Base-by-base conservation (phyloP, 2,888 invertebrate species). In the Yponomeuta cagnagella region DNA sequence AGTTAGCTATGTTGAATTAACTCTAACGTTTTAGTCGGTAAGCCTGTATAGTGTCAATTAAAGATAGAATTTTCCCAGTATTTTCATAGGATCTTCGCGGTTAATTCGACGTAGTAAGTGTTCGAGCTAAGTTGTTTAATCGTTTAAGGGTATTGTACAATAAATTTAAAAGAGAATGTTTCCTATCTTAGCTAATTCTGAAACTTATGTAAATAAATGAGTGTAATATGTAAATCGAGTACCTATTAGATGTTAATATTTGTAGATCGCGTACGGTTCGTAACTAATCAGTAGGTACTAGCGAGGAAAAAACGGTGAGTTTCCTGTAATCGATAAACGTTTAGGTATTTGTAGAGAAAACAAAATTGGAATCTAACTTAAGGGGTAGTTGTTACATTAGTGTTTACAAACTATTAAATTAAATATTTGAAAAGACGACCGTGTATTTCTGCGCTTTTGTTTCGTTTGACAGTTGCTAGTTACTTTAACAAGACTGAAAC, bases 21-120 rank as follows among this genome's bases (percentile, higher is more conserved):
- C 83, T 80, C 77, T 86, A 15, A 85, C 80, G 81, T 80, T 88
- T 90, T 89, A 90, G 84, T 86, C 85, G 15, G n/a, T 80, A 88
- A 90, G 89, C 86, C 80, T 92, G 90, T 92, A 91, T 90, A 92
- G 87, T 88, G 92, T 92, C 92, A 92, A 92, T 92, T 92, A 91
- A 84, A 82, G 81, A 83, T 82, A 82, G 79, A 82, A 81, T 84
- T 87, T 89, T 43, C 86, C 87, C 89, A 88, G 87, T 91, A 91
- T 86, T 88, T 83, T 84, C 79, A 73, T 91, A 92, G 86, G 87
- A 87, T 90, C 87, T 88, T 89, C 77, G 87, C 64, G 12, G 71
- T 5, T 89, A 87, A 87, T 85, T 85, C 78, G 79, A 78, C 79
- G 86, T 91, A 90, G 88, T 83, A 83, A 80, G 88, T 90, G 85